Conservation (phyloP, 2,888 invertebrate species). For the Nysson spinosus region DNA sequence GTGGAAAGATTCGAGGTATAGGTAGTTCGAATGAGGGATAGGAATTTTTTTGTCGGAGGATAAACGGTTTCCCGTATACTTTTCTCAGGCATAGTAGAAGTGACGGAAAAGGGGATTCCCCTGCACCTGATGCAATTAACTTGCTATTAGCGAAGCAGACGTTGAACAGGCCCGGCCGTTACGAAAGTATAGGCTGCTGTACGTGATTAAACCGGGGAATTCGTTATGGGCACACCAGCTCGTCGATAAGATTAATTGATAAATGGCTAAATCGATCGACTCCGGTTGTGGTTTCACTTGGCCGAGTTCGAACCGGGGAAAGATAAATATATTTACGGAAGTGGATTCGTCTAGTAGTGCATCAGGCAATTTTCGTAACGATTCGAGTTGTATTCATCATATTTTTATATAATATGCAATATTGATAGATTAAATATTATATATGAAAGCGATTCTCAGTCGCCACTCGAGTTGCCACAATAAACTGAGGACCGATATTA, state of each 20-base stretch:
- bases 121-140: slow-evolving; percentile 67
- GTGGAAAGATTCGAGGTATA: too few relatives aligned
- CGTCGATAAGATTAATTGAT: slow-evolving; percentile 69
- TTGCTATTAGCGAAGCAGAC: slow-evolving; percentile 66
- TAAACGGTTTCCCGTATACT: slow-evolving; percentile 23
- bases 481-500: too few relatives aligned
- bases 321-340: slow-evolving; percentile 56
- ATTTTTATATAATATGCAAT: too few relatives aligned
- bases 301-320: slow-evolving; percentile 31
- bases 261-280: slow-evolving; percentile 61
- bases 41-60: slow-evolving; percentile 5
- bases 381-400: slow-evolving; percentile 41
- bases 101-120: slow-evolving; percentile 59
- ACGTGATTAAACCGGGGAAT: slow-evolving; percentile 64
- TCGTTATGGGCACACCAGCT: slow-evolving; percentile 57
- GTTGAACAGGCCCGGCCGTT: slow-evolving; percentile 59
- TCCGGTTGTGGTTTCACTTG: slow-evolving; percentile 55
- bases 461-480: too few relatives aligned
- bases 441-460: too few relatives aligned
- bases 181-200: slow-evolving; percentile 58
- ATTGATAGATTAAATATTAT: too few relatives aligned
- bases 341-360: neutral
- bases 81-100: slow-evolving; percentile 35
- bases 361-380: slow-evolving; percentile 28
- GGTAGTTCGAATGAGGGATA: too few relatives aligned